These are phyloP conservation scores for Indicator indicator DNA, from an alignment of 2,113 vertebrate species.

Conservation along the genomic window DNA sequence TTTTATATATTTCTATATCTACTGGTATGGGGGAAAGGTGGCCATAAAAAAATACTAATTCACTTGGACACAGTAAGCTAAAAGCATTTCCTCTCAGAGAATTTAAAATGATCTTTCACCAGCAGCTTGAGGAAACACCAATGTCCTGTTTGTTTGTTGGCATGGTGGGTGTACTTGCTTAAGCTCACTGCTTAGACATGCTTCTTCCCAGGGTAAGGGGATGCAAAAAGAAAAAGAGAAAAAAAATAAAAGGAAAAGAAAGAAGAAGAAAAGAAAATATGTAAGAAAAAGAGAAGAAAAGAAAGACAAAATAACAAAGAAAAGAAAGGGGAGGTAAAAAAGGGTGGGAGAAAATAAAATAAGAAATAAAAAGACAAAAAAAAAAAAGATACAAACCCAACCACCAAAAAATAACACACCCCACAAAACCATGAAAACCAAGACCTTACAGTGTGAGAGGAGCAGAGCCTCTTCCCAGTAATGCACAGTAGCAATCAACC, in stretches of 20 bases:
- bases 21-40: not conserved
- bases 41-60: slow-evolving; percentile 46
- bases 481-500: not conserved
- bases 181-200: not conserved
- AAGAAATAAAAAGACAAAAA: no score
- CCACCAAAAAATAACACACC: not conserved
- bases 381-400: not conserved
- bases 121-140: not conserved
- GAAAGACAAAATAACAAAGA: no score
- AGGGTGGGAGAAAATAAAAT: no score
- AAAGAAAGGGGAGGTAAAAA: no score
- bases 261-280: no score
- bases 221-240: not conserved
- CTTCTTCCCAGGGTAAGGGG: not conserved
- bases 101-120: not conserved
- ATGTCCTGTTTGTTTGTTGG: not conserved
- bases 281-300: no score
- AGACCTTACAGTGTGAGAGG: not conserved
- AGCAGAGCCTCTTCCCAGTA: not conserved
- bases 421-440: not conserved
- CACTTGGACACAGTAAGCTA: not conserved
- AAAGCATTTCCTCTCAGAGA: not conserved
- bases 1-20: slow-evolving; percentile 52
- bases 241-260: not conserved
- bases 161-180: not conserved